phyloP scores from a whole-genome alignment of 2,888 invertebrate genomes.

The Leucophenga maculata region DNA sequence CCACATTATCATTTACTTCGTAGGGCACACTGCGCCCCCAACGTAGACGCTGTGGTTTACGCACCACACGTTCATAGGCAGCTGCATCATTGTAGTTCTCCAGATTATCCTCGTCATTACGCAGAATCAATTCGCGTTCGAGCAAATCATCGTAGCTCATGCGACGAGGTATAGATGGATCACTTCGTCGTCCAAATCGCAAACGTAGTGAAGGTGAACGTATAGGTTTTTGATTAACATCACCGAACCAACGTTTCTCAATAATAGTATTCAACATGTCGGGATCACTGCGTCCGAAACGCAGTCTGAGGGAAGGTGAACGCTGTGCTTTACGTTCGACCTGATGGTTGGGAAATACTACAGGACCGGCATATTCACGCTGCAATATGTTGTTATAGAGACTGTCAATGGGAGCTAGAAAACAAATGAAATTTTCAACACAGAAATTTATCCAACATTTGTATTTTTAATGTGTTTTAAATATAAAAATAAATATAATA shows the following conservation, averaged over 20 bases:
- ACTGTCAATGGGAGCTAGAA: constrained; percentile 61
- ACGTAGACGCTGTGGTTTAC: too few species aligned
- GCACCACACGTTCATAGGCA: too few species aligned
- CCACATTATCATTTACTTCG: constrained; percentile 53
- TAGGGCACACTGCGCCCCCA: too few species aligned
- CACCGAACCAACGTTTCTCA: constrained; percentile 72
- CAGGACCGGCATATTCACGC: constrained; percentile 71
- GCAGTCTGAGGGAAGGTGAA: constrained; percentile 82
- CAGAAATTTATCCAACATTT: too few species aligned
- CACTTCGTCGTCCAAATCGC: constrained; percentile 83
- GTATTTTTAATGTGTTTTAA: too few species aligned
- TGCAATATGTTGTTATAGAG: constrained; percentile 70
- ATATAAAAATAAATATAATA: not conserved
- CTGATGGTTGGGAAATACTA: constrained; percentile 75
- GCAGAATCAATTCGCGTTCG: too few species aligned
- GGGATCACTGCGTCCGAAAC: constrained; percentile 84
- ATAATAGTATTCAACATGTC: constrained; percentile 67
- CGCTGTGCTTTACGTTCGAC: constrained; percentile 85
- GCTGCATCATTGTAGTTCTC: too few species aligned
- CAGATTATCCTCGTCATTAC: too few species aligned
- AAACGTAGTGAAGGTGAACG: constrained; percentile 84
- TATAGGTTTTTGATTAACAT: constrained; percentile 80
- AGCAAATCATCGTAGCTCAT: constrained; percentile 58
- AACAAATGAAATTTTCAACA: too few species aligned
- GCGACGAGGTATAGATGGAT: constrained; percentile 75